A percentile compares a stretch with the other conserved stretches of the same genome.
These are phyloP conservation scores for Acanthisitta chloris DNA, from an alignment of 2,113 vertebrate genomes.

Conservation along the genomic window DNA sequence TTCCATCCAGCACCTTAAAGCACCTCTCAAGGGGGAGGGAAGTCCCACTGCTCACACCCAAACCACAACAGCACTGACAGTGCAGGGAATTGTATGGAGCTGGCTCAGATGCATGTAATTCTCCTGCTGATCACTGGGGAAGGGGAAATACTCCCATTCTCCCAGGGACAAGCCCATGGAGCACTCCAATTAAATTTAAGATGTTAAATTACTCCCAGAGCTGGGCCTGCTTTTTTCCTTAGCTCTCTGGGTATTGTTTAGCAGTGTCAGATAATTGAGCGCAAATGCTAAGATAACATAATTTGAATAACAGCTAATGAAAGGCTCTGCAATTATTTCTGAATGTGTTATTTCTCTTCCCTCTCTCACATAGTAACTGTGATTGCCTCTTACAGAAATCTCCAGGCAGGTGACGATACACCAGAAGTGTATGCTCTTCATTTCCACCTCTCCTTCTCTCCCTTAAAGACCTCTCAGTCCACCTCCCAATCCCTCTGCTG, in stretches of 20 bases:
- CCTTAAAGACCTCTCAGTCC: background rate
- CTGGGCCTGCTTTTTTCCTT: background rate
- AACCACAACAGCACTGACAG: background rate
- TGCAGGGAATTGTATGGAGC: accelerated
- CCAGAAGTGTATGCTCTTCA: background rate
- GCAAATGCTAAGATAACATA: background rate
- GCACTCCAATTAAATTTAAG: background rate
- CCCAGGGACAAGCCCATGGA: background rate
- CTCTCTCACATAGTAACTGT: background rate
- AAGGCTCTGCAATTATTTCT: background rate
- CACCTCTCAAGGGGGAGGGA: accelerated
- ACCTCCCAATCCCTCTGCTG: background rate
- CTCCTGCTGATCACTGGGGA: background rate
- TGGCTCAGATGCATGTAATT: background rate
- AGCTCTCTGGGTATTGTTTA: background rate
- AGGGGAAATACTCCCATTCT: background rate
- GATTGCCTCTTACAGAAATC: background rate
- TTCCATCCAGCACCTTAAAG: background rate
- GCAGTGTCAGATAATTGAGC: background rate
- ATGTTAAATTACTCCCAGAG: background rate
- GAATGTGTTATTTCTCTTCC: background rate
- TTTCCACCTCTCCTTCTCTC: background rate
- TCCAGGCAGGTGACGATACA: background rate
- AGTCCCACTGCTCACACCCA: background rate
- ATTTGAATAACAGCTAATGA: background rate